phyloP scores from a whole-genome alignment of 2,797 vertebrate species.

The Champsocephalus esox region DNA sequence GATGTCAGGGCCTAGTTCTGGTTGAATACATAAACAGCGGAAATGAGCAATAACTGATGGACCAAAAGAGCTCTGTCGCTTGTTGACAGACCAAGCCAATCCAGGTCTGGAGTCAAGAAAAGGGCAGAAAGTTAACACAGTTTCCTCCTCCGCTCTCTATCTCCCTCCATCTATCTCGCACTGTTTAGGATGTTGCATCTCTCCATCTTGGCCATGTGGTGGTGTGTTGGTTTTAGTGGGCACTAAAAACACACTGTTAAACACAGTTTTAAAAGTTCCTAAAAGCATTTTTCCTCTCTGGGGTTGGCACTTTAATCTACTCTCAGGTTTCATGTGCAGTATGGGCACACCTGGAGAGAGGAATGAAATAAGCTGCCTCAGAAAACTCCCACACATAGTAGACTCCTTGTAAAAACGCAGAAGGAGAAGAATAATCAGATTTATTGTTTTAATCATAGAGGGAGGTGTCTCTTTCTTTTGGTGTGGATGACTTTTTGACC shows the following conservation, averaged over 20 bases:
- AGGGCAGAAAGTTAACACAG: conserved; percentile 11
- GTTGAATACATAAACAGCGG: not conserved
- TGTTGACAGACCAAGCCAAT: conserved; percentile 3
- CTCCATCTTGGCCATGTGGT: conserved; percentile 73
- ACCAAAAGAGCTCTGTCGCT: not conserved
- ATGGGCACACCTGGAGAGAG: conserved; percentile 78
- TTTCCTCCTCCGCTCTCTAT: conserved; percentile 32
- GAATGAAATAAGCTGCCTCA: conserved; percentile 64
- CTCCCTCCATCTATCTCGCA: conserved; percentile 31
- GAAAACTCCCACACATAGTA: conserved; percentile 74
- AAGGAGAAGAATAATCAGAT: conserved; percentile 78
- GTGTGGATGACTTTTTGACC: conserved; percentile 58
- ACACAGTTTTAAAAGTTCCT: conserved; percentile 86
- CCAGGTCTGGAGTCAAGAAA: conserved; percentile 15
- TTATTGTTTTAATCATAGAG: conserved; percentile 83
- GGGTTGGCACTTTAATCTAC: conserved; percentile 83
- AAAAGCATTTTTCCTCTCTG: conserved; percentile 85
- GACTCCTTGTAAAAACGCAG: conserved; percentile 78
- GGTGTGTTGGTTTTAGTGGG: conserved; percentile 81
- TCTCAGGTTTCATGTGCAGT: conserved; percentile 82
- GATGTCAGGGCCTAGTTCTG: not conserved
- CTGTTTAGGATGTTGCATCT: conserved; percentile 42
- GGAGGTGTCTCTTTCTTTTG: conserved; percentile 68
- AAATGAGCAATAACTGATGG: not conserved
- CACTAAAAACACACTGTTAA: conserved; percentile 87